Conservation (phyloP, 1,140 invertebrate genomes). For the Euwallacea similis region DNA sequence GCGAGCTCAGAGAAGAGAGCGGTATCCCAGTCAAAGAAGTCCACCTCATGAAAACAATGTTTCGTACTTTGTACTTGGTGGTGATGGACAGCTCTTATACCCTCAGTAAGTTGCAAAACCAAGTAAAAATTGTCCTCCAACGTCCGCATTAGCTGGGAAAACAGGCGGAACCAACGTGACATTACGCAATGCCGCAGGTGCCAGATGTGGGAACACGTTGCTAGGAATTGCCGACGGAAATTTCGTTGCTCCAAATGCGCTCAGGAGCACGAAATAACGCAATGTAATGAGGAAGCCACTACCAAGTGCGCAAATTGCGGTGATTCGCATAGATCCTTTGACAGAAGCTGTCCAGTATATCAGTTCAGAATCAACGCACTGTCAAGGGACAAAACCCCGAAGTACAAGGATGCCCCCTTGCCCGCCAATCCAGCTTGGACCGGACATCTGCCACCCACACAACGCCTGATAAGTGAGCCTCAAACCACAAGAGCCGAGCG, state of each 20-base stretch:
- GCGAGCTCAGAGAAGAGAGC: background rate
- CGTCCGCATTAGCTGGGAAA: conserved; percentile 21
- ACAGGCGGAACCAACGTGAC: conserved; percentile 10
- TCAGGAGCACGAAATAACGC: conserved; percentile 35
- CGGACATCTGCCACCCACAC: background rate
- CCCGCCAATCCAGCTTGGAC: conserved; percentile 2
- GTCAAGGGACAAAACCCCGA: too few relatives aligned
- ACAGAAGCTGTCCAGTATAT: conserved; percentile 17
- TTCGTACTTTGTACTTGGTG: background rate
- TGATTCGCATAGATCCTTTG: conserved; percentile 16
- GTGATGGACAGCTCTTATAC: background rate
- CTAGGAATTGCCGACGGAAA: conserved; percentile 27
- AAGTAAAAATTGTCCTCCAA: too few relatives aligned
- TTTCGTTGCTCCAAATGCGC: conserved; percentile 43
- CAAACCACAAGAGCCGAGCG: background rate
- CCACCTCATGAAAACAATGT: conserved; percentile 11
- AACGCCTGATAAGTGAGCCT: too few relatives aligned
- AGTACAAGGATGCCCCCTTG: background rate
- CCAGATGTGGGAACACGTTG: conserved; percentile 44
- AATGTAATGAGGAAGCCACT: conserved; percentile 3
- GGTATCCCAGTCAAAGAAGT: background rate
- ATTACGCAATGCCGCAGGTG: conserved; percentile 45
- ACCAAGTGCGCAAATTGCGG: conserved; percentile 29
- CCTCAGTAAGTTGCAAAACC: background rate
- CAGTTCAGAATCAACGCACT: background rate